These are phyloP conservation scores for Corythaeola cristata DNA, from an alignment of 2,113 vertebrate species.

Conservation along the genomic window DNA sequence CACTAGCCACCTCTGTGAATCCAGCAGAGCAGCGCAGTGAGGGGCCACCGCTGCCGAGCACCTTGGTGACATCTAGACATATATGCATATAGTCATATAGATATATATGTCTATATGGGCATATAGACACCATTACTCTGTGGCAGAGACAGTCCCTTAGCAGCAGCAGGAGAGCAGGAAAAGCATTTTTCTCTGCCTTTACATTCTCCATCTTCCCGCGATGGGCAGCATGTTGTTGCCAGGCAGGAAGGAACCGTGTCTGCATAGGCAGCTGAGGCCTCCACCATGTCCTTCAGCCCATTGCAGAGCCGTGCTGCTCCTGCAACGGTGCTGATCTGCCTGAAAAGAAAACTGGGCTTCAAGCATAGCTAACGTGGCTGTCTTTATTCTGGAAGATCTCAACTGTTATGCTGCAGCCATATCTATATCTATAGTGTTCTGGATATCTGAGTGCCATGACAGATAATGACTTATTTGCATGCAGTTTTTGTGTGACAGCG, in stretches of 20 bases:
- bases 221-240: not conserved
- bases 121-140: not conserved
- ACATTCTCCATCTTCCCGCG: not conserved
- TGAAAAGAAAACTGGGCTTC: not conserved
- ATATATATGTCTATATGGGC: too few relatives aligned
- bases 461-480: slow-evolving; percentile 7
- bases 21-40: not conserved
- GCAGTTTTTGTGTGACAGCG: not conserved
- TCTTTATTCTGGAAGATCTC: not conserved
- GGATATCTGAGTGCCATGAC: not conserved
- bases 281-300: not conserved
- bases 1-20: not conserved
- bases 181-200: not conserved
- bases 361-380: not conserved
- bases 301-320: not conserved
- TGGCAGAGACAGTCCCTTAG: not conserved
- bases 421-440: not conserved
- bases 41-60: not conserved
- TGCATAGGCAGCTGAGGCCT: not conserved
- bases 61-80: not conserved
- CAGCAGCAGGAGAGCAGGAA: not conserved
- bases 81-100: too few relatives aligned
- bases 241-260: not conserved
- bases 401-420: not conserved
- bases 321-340: not conserved